Evolutionary conservation across 2,113 vertebrate genomes (phyloP).

Genomic region (Pionites leucogaster): DNA sequence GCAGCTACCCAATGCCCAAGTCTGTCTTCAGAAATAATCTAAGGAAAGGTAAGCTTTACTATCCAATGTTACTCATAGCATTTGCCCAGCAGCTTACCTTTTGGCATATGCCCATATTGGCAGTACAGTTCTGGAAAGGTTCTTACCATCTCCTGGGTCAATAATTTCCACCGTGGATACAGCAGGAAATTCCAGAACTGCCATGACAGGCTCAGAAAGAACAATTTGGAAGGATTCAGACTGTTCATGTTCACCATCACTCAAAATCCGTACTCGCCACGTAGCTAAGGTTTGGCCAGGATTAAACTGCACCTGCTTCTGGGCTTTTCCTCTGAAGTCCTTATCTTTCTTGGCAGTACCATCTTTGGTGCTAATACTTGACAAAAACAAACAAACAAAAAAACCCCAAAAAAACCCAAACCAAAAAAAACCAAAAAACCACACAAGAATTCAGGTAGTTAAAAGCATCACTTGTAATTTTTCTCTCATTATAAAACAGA

Average conservation of each 20-base stretch:
- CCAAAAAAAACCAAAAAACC: background rate
- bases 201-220: constrained; percentile 92
- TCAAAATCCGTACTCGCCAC: constrained; percentile 84
- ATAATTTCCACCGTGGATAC: constrained; percentile 87
- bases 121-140: background rate
- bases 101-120: background rate
- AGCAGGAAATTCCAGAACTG: constrained; percentile 82
- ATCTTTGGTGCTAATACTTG: constrained; percentile 89
- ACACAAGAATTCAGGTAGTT: background rate
- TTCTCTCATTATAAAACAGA: background rate
- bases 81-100: background rate
- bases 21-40: background rate
- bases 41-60: background rate
- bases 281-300: constrained; percentile 88
- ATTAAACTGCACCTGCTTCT: constrained; percentile 95
- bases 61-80: background rate
- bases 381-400: background rate
- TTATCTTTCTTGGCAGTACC: constrained; percentile 85
- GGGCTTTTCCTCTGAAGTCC: constrained; percentile 90
- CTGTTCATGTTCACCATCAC: constrained; percentile 84
- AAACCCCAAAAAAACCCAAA: too few species aligned
- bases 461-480: background rate
- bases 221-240: constrained; percentile 89
- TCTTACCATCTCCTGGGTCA: constrained; percentile 90
- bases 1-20: background rate